Percentiles rank a stretch among this genome's conserved stretches.
These are phyloP conservation scores for Tychaedon coryphoeus DNA, from an alignment of 2,113 vertebrate species.

Conservation along the genomic window DNA sequence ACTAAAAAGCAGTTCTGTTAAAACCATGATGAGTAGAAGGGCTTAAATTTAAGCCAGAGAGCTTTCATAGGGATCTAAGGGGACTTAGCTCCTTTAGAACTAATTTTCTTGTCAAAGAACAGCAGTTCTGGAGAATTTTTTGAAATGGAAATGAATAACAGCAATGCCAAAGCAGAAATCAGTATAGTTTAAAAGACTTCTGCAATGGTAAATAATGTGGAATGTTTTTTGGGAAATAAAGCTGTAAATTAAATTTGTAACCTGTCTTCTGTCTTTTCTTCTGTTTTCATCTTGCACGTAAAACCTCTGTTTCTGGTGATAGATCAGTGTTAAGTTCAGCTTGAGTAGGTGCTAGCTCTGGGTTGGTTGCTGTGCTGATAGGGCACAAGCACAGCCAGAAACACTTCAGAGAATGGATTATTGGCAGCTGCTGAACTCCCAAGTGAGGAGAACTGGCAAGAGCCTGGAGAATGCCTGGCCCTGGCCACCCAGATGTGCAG, in stretches of 20 bases:
- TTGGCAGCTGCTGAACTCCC: background rate
- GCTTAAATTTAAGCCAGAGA: background rate
- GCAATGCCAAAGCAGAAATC: background rate
- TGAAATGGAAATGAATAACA: background rate
- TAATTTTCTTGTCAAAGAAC: background rate
- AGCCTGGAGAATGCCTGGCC: background rate
- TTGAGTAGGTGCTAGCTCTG: background rate
- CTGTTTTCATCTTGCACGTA: rapidly evolving
- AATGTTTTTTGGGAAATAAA: background rate
- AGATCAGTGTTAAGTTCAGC: background rate
- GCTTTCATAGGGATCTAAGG: background rate
- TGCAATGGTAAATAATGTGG: background rate
- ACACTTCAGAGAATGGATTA: background rate
- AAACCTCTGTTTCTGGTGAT: background rate
- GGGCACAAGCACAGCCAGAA: background rate
- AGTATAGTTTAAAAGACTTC: background rate
- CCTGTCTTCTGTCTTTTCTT: background rate
- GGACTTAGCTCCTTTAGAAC: background rate
- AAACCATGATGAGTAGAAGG: background rate
- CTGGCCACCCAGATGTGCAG: background rate
- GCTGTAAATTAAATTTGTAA: background rate
- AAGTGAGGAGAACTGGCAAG: background rate
- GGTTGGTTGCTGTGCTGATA: background rate
- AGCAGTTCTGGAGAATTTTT: background rate
- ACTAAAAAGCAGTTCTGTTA: background rate